phyloP scores from a whole-genome alignment of 2,113 vertebrate genomes.

The Drymodes brunneopygia region DNA sequence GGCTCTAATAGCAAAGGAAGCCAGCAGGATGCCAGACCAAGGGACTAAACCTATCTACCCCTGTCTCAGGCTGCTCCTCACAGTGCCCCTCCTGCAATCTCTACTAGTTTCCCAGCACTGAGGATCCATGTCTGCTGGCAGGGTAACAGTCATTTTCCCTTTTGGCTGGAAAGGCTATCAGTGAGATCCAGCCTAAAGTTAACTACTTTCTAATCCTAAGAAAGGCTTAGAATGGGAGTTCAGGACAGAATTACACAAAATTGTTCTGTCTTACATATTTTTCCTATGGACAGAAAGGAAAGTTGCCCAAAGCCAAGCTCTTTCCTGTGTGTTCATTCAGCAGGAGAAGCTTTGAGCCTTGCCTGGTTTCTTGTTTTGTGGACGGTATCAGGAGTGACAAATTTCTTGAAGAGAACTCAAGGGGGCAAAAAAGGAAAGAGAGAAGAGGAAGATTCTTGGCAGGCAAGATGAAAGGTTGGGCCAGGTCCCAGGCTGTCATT shows the following conservation, averaged over 20 bases:
- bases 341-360: background rate
- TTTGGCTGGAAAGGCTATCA: background rate
- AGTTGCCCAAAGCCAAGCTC: background rate
- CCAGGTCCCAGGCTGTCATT: background rate
- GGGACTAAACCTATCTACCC: background rate
- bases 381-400: background rate
- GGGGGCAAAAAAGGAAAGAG: background rate
- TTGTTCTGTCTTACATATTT: background rate
- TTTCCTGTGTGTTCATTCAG: background rate
- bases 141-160: background rate
- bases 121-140: background rate
- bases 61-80: background rate
- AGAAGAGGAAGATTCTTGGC: background rate
- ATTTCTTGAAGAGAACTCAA: background rate
- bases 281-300: background rate
- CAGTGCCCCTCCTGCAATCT: background rate
- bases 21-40: background rate
- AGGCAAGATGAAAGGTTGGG: background rate
- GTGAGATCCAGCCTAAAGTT: background rate
- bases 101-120: background rate
- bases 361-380: background rate
- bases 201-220: background rate
- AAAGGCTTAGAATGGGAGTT: background rate
- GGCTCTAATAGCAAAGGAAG: background rate
- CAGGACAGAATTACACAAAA: background rate